Evolutionary conservation across 92 coral and sea anemone genomes (phyloP).

Genomic region (Porites divaricata): DNA sequence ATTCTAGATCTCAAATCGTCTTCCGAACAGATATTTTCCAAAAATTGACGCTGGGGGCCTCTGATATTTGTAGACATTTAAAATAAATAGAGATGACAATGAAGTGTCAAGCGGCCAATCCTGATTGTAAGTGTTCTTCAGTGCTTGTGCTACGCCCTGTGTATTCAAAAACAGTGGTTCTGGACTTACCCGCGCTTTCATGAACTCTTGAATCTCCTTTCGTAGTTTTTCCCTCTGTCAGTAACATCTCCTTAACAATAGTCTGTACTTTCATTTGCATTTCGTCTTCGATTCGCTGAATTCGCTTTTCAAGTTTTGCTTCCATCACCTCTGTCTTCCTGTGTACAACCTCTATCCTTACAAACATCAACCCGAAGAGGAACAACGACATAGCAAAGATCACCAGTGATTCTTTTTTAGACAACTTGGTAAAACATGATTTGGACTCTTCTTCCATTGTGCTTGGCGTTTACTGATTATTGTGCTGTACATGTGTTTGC

Average conservation of each 20-base stretch:
- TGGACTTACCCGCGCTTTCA: background rate
- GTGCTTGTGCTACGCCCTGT: too few relatives aligned
- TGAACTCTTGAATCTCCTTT: background rate
- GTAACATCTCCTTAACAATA: background rate
- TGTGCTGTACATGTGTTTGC: too few relatives aligned
- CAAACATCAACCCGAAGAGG: background rate
- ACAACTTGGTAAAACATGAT: background rate
- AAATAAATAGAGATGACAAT: too few relatives aligned
- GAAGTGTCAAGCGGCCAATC: too few relatives aligned
- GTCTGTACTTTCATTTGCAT: background rate
- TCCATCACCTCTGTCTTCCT: background rate
- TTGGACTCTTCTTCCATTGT: background rate
- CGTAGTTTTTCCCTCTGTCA: background rate
- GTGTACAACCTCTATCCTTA: background rate
- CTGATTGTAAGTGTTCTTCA: too few relatives aligned
- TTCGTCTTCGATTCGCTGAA: constrained; percentile 4
- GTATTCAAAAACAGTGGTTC: too few relatives aligned
- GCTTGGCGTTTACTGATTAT: too few relatives aligned
- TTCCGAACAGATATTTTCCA: too few relatives aligned
- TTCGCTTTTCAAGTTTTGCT: constrained; percentile 1
- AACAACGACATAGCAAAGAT: background rate
- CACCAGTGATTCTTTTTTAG: background rate
- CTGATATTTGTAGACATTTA: too few relatives aligned
- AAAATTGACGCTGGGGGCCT: too few relatives aligned
- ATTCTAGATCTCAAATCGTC: too few relatives aligned